Evolutionary conservation across 2,888 invertebrate species (phyloP).

Genomic region (Tigriopus californicus): DNA sequence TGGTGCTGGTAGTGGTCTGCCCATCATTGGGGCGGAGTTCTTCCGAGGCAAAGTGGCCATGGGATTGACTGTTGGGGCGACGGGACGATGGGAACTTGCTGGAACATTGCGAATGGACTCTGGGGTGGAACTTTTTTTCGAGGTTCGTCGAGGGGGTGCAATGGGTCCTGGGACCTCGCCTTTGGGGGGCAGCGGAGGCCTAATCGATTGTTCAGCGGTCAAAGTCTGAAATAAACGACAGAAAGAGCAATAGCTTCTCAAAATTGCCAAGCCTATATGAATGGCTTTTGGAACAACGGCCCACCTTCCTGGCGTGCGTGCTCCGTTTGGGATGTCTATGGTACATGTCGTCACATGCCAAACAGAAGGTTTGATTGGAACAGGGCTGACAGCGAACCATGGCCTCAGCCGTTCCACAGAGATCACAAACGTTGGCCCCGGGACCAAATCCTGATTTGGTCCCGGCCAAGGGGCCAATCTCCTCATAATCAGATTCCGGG

Average conservation of each 20-base stretch:
- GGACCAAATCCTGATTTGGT: neutral
- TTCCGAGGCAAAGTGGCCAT: constrained; percentile 19
- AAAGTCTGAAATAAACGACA: too few relatives aligned
- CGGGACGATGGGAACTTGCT: constrained; percentile 18
- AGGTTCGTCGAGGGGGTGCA: constrained; percentile 40
- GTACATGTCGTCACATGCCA: constrained; percentile 83
- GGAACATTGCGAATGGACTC: constrained; percentile 18
- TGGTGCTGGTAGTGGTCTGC: constrained; percentile 37
- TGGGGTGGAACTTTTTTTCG: constrained; percentile 18
- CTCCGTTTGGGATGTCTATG: constrained; percentile 76
- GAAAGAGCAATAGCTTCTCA: too few relatives aligned
- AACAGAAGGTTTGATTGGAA: constrained; percentile 60
- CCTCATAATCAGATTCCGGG: constrained; percentile 12
- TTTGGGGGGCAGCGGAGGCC: constrained; percentile 49
- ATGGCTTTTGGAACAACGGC: too few relatives aligned
- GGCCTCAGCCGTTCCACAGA: constrained; percentile 64
- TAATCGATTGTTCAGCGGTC: constrained; percentile 14
- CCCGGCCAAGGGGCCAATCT: constrained; percentile 2
- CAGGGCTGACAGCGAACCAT: constrained; percentile 67
- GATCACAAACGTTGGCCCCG: constrained; percentile 37
- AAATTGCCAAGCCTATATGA: too few relatives aligned
- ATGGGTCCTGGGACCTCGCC: constrained; percentile 36
- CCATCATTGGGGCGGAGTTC: constrained; percentile 24
- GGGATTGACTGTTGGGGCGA: constrained; percentile 18
- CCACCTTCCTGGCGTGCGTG: constrained; percentile 51